These are phyloP conservation scores for Paratilapia polleni DNA, from an alignment of 2,113 vertebrate species.

Conservation along the genomic window DNA sequence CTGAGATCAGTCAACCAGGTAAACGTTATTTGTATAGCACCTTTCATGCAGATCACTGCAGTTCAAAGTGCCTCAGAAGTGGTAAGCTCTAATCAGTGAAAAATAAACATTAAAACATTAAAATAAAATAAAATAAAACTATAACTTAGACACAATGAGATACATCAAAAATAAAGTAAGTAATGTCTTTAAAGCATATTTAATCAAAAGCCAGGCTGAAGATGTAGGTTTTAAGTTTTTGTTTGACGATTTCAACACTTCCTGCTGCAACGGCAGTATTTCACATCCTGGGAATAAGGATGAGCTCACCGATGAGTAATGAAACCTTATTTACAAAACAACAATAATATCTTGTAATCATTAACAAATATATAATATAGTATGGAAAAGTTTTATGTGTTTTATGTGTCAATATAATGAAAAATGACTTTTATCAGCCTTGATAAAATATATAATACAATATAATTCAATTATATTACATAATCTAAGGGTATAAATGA, in stretches of 20 bases:
- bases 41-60: not conserved
- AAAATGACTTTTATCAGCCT: not conserved
- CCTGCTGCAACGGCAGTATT: accelerated
- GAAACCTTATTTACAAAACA: not conserved
- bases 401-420: not conserved
- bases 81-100: not conserved
- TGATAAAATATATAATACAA: not conserved
- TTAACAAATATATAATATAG: not conserved
- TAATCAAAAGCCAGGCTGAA: not conserved
- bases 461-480: not conserved
- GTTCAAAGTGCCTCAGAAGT: not conserved
- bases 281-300: no score
- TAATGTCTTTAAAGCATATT: not conserved
- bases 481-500: not conserved
- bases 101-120: not conserved
- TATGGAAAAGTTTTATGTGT: accelerated
- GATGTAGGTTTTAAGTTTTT: not conserved
- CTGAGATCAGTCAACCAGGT: not conserved
- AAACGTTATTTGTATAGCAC: not conserved
- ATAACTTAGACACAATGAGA: not conserved
- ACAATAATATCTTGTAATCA: not conserved
- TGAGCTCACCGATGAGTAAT: not conserved
- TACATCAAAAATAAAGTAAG: not conserved
- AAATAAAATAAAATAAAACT: not conserved
- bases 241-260: not conserved